phyloP scores from a whole-genome alignment of 2,888 invertebrate genomes.

The Mimachlamys varia region DNA sequence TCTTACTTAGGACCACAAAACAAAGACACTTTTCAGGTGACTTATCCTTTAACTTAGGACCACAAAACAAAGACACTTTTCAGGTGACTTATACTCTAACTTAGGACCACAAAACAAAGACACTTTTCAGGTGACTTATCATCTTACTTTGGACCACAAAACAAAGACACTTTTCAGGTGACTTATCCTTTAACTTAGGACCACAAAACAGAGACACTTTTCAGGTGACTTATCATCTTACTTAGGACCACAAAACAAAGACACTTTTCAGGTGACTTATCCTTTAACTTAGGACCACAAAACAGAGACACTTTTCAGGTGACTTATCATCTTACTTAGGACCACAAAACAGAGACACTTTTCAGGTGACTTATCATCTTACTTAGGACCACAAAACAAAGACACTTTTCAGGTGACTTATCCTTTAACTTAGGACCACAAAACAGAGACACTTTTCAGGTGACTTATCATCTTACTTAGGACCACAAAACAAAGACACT shows the following conservation, averaged over 20 bases:
- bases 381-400: slow-evolving; percentile 81
- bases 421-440: slow-evolving; percentile 80
- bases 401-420: no score
- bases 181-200: slow-evolving; percentile 82
- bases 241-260: slow-evolving; percentile 82
- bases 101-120: slow-evolving; percentile 82
- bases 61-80: slow-evolving; percentile 82
- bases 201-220: slow-evolving; percentile 82
- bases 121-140: no score
- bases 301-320: no score
- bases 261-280: no score
- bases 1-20: slow-evolving; percentile 79
- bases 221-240: slow-evolving; percentile 82
- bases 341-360: slow-evolving; percentile 82
- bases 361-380: no score
- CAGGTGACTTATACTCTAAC: slow-evolving; percentile 82
- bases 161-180: no score
- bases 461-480: slow-evolving; percentile 82
- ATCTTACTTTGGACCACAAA: slow-evolving; percentile 79
- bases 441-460: no score
- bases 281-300: slow-evolving; percentile 80
- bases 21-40: no score
- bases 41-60: slow-evolving; percentile 82
- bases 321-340: slow-evolving; percentile 82
- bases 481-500: slow-evolving; percentile 82